Evolutionary conservation across 2,888 invertebrate genomes (phyloP).

Genomic region (Cephus sareptanus): DNA sequence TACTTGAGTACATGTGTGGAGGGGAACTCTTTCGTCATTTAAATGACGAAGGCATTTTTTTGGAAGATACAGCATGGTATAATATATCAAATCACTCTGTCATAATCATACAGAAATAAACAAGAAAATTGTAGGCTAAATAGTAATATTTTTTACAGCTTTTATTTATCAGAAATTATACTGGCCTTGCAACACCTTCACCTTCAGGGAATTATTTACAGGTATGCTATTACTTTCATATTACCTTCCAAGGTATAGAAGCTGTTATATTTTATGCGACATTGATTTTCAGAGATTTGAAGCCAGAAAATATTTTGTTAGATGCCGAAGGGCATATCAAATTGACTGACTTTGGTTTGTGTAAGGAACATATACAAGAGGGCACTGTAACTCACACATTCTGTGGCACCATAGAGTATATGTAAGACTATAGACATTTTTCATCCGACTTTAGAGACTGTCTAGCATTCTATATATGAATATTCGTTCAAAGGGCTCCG

Average conservation of each 20-base stretch:
- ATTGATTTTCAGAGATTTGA: conserved; percentile 79
- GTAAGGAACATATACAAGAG: conserved; percentile 71
- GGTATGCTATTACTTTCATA: conserved; percentile 55
- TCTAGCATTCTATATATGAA: neutral
- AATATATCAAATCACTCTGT: neutral
- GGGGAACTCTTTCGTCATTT: conserved; percentile 82
- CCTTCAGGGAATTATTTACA: conserved; percentile 75
- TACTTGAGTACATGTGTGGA: conserved; percentile 79
- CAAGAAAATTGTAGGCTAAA: neutral
- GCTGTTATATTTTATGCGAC: neutral
- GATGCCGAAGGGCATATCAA: conserved; percentile 91
- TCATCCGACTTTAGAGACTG: neutral
- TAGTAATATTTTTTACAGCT: conserved; percentile 50
- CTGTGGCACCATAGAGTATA: conserved; percentile 99
- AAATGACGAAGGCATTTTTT: conserved; percentile 79
- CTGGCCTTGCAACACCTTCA: conserved; percentile 80
- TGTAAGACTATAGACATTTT: conserved; percentile 73
- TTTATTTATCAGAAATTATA: conserved; percentile 79
- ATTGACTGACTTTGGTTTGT: conserved; percentile 61
- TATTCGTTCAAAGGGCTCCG: conserved; percentile 83
- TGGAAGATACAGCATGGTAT: conserved; percentile 77
- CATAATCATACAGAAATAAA: neutral
- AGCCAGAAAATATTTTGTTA: conserved; percentile 97
- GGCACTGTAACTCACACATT: conserved; percentile 97
- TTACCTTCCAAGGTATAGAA: neutral